Conservation (phyloP, 2,888 invertebrate genomes). For the Netelia fuscicornis region DNA sequence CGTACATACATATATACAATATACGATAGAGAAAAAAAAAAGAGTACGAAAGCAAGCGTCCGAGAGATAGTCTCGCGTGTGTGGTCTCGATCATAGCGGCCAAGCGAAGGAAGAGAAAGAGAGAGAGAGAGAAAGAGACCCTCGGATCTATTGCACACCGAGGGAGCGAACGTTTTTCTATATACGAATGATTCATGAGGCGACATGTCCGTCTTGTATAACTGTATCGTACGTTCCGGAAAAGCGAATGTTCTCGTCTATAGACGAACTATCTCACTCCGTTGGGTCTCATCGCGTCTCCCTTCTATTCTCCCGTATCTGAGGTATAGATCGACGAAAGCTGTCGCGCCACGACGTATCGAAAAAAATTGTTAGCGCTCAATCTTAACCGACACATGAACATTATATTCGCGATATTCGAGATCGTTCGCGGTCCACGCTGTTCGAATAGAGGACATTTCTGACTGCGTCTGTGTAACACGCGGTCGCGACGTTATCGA, state of each 20-base stretch:
- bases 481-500: too few species aligned
- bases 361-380: conserved; percentile 4
- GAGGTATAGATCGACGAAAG: conserved; percentile 8
- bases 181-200: conserved; percentile 61
- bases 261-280: conserved; percentile 28
- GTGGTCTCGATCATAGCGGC: conserved; percentile 41
- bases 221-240: conserved; percentile 33
- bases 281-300: conserved; percentile 23
- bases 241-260: conserved; percentile 41
- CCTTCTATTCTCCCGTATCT: background rate
- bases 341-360: background rate
- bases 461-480: too few species aligned
- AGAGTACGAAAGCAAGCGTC: conserved; percentile 50
- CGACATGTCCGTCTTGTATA: conserved; percentile 21
- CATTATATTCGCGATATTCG: background rate
- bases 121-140: conserved; percentile 23
- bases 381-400: background rate
- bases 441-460: too few species aligned
- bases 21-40: conserved; percentile 13
- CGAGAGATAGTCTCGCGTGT: conserved; percentile 53
- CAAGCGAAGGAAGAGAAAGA: conserved; percentile 10
- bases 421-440: background rate
- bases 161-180: conserved; percentile 51
- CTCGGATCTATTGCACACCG: conserved; percentile 52
- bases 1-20: conserved; percentile 16